Percentiles rank a stretch among this genome's conserved stretches.
phyloP scores from a whole-genome alignment of 1,140 invertebrate genomes.

The Philaenus spumarius region DNA sequence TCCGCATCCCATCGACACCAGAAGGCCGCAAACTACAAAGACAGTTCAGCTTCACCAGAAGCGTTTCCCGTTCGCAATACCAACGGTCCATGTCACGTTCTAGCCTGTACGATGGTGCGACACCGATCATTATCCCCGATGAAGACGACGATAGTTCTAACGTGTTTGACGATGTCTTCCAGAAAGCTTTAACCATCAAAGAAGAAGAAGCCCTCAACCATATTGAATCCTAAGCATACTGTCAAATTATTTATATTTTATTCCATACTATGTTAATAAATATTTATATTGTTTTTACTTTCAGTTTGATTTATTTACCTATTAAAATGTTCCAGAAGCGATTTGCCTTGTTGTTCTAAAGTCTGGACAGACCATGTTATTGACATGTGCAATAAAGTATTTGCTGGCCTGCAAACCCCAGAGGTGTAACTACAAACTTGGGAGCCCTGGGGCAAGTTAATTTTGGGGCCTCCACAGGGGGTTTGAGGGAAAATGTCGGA shows the following conservation, averaged over 20 bases:
- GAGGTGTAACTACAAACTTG: too few species aligned
- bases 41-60: slow-evolving; percentile 59
- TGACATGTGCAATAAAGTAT: too few species aligned
- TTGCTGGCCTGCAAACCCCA: too few species aligned
- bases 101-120: slow-evolving; percentile 57
- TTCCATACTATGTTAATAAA: not conserved
- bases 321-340: too few species aligned
- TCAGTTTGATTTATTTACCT: too few species aligned
- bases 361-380: too few species aligned
- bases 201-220: not conserved
- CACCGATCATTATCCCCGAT: slow-evolving; percentile 55
- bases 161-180: slow-evolving; percentile 15
- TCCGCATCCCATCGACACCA: slow-evolving; percentile 34
- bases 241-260: too few species aligned
- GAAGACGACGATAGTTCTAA: slow-evolving; percentile 36
- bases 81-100: slow-evolving; percentile 50
- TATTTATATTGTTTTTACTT: not conserved
- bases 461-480: too few species aligned
- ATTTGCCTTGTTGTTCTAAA: too few species aligned
- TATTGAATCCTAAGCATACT: too few species aligned
- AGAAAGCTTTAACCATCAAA: not conserved
- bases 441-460: too few species aligned
- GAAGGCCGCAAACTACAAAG: slow-evolving; percentile 49
- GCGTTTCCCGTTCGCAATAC: slow-evolving; percentile 54
- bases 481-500: too few species aligned